Evolutionary conservation across 2,113 vertebrate genomes (phyloP).

Genomic region (Aphelocoma coerulescens): DNA sequence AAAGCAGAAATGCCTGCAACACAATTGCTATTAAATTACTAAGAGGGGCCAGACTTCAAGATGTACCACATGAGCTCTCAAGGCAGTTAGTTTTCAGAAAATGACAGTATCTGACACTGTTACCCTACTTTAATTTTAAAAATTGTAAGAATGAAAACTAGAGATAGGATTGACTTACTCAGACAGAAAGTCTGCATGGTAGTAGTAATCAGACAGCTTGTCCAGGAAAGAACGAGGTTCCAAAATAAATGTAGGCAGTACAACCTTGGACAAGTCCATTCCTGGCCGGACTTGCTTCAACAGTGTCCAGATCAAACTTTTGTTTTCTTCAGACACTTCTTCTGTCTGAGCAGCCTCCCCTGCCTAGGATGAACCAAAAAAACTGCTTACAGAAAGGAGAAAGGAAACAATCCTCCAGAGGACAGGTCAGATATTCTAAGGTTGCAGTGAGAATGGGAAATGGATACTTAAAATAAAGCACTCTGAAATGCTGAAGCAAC

Average conservation of each 20-base stretch:
- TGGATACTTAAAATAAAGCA: neutral
- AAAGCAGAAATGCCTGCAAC: neutral
- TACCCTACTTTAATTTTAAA: neutral
- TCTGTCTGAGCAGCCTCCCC: slow-evolving; percentile 97
- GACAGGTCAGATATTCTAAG: neutral
- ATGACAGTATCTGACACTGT: neutral
- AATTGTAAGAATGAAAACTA: neutral
- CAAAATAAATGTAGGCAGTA: slow-evolving; percentile 96
- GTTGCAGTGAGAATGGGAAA: neutral
- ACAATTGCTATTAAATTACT: neutral
- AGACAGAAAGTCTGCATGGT: slow-evolving; percentile 94
- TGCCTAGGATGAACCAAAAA: slow-evolving; percentile 75
- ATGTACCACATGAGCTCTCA: neutral
- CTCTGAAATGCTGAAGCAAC: neutral
- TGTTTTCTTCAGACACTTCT: slow-evolving; percentile 97
- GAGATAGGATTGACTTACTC: slow-evolving; percentile 78
- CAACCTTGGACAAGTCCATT: slow-evolving; percentile 98
- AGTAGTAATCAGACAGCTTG: slow-evolving; percentile 98
- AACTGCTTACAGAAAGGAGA: neutral
- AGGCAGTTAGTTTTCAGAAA: neutral
- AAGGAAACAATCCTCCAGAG: neutral
- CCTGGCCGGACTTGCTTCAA: slow-evolving; percentile 96
- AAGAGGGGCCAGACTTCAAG: neutral
- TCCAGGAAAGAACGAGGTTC: slow-evolving; percentile 96
- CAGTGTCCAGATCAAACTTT: slow-evolving; percentile 97